These are phyloP conservation scores for Rhingia campestris DNA, from an alignment of 2,888 invertebrate genomes.

Conservation along the genomic window DNA sequence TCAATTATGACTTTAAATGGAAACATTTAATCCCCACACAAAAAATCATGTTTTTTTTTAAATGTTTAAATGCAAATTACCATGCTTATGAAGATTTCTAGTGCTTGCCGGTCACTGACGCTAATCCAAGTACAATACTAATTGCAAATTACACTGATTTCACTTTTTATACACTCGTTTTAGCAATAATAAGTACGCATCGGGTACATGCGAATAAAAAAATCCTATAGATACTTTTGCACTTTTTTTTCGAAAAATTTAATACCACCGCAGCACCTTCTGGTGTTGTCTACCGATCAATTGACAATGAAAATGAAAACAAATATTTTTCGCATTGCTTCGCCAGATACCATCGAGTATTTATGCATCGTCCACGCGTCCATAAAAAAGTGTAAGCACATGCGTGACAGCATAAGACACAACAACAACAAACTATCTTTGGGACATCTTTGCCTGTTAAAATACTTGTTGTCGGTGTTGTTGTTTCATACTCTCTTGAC, in stretches of 20 bases:
- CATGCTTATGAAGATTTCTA: slow-evolving; percentile 22
- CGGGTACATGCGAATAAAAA: not conserved
- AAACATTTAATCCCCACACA: no score
- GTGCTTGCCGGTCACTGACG: slow-evolving; percentile 3
- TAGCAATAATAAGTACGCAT: slow-evolving; percentile 1
- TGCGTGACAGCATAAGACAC: not conserved
- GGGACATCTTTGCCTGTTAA: slow-evolving; percentile 15
- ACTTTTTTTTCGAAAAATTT: slow-evolving; percentile 2
- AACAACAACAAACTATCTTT: slow-evolving; percentile 16
- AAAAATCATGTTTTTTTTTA: not conserved
- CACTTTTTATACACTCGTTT: slow-evolving; percentile 44
- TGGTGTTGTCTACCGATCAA: slow-evolving; percentile 39
- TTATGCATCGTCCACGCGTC: slow-evolving; percentile 43
- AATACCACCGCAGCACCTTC: slow-evolving; percentile 50
- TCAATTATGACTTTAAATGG: no score
- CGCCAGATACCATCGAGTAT: slow-evolving; percentile 13
- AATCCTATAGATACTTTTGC: slow-evolving; percentile 1
- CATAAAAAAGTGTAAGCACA: slow-evolving; percentile 29
- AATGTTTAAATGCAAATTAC: slow-evolving; percentile 12
- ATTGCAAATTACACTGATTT: slow-evolving; percentile 38
- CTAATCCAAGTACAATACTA: slow-evolving; percentile 1
- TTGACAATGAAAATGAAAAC: slow-evolving; percentile 46
- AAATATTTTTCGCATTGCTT: slow-evolving; percentile 41
- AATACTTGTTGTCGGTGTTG: not conserved
- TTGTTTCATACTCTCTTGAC: slow-evolving; percentile 19